Conservation (phyloP, 2,113 vertebrate species). For the Aegypius monachus region DNA sequence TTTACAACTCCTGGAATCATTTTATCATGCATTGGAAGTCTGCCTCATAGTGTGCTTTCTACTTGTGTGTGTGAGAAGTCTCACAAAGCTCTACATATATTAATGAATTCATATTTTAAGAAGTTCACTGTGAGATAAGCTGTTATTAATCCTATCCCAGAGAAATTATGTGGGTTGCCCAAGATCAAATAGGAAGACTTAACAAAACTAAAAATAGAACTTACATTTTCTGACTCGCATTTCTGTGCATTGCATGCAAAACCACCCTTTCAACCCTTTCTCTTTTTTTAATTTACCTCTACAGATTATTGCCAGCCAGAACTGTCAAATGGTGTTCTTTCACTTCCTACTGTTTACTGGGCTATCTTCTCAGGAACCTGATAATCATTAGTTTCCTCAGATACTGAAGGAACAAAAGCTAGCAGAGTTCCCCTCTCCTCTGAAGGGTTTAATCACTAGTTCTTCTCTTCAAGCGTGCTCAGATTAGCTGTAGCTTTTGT, state of each 20-base stretch:
- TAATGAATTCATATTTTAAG: constrained; percentile 58
- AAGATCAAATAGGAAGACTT: constrained; percentile 45
- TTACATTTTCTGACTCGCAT: constrained; percentile 38
- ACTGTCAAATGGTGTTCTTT: background rate
- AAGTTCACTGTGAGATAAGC: constrained; percentile 27
- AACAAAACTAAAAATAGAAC: constrained; percentile 41
- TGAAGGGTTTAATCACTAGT: constrained; percentile 35
- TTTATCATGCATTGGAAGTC: background rate
- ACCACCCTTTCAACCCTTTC: background rate
- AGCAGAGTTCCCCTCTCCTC: background rate
- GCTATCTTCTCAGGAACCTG: constrained; percentile 12
- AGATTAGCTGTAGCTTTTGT: constrained; percentile 16
- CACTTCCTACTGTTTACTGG: background rate
- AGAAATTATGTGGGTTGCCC: constrained; percentile 46
- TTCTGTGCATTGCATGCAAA: constrained; percentile 9
- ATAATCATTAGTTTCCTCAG: background rate
- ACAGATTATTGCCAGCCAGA: constrained; percentile 7
- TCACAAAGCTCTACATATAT: constrained; percentile 24
- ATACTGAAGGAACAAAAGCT: background rate
- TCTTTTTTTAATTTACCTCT: constrained; percentile 17
- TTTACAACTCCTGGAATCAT: constrained; percentile 3
- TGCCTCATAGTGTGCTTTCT: background rate
- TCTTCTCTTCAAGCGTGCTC: background rate
- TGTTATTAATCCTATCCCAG: constrained; percentile 39
- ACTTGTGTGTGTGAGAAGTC: background rate